phyloP scores from a whole-genome alignment of 2,797 vertebrate genomes.

The Acrocephalus scirpaceus region DNA sequence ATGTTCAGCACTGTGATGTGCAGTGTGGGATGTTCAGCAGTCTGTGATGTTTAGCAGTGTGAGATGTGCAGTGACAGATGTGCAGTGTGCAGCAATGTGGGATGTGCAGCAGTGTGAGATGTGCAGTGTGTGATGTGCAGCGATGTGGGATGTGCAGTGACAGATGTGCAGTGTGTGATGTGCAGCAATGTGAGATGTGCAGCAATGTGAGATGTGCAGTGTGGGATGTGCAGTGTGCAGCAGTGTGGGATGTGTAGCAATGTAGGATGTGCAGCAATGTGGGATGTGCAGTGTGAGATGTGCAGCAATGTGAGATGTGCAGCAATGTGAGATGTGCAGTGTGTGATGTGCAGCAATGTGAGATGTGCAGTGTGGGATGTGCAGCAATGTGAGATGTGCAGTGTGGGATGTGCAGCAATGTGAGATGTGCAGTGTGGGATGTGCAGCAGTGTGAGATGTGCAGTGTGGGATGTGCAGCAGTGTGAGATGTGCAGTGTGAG shows the following conservation, averaged over 20 bases:
- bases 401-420: background rate
- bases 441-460: background rate
- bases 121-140: background rate
- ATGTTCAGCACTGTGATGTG: no score
- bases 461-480: rapidly evolving
- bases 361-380: no score
- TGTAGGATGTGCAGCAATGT: background rate
- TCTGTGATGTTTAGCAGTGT: no score
- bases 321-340: background rate
- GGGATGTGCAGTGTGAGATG: background rate
- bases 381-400: background rate
- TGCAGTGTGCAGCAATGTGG: rapidly evolving
- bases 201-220: background rate
- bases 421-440: no score
- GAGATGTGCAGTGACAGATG: no score
- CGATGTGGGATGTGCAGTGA: no score
- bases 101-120: background rate
- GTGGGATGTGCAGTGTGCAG: no score
- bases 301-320: no score
- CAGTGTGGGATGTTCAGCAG: rapidly evolving
- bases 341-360: no score
- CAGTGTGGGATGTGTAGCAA: no score
- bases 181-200: rapidly evolving
- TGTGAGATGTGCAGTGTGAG: background rate
- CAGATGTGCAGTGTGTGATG: rapidly evolving